A percentile compares a stretch with the other conserved stretches of the same genome.
Evolutionary conservation across 2,113 vertebrate species (phyloP).

Genomic region (Anolis carolinensis): DNA sequence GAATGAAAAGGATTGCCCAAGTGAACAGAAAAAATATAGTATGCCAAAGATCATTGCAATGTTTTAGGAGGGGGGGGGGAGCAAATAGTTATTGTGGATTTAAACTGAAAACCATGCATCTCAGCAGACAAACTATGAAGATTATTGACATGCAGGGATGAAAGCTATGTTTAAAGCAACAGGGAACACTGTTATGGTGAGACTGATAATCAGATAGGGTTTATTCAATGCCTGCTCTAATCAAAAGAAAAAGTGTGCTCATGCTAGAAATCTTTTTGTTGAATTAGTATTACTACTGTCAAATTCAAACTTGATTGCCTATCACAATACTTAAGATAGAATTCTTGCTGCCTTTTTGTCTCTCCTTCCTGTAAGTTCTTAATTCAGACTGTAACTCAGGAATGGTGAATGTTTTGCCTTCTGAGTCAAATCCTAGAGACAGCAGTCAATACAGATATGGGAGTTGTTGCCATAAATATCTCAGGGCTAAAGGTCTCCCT

Average conservation of each 20-base stretch:
- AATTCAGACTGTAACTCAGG: neutral
- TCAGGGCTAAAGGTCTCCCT: no score
- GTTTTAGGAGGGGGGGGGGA: slow-evolving; percentile 39
- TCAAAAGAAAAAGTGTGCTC: slow-evolving; percentile 15
- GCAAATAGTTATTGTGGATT: neutral
- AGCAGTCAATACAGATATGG: no score
- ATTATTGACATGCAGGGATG: neutral
- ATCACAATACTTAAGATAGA: neutral
- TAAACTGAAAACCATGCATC: slow-evolving; percentile 16
- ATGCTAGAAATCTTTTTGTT: neutral
- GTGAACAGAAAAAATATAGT: slow-evolving; percentile 15
- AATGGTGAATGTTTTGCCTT: neutral
- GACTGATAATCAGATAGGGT: neutral
- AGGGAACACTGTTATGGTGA: neutral
- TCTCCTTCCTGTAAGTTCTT: neutral
- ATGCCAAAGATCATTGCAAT: slow-evolving; percentile 16
- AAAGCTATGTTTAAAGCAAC: neutral
- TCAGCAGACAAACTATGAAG: slow-evolving; percentile 13
- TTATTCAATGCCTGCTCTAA: slow-evolving; percentile 12
- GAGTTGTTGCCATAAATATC: no score
- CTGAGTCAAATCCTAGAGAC: no score
- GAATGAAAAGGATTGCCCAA: slow-evolving; percentile 1
- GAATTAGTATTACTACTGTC: neutral
- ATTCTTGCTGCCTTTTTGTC: neutral
- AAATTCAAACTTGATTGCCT: slow-evolving; percentile 3